Conservation (phyloP, 2,797 vertebrate species). For the Hippoglossus hippoglossus region DNA sequence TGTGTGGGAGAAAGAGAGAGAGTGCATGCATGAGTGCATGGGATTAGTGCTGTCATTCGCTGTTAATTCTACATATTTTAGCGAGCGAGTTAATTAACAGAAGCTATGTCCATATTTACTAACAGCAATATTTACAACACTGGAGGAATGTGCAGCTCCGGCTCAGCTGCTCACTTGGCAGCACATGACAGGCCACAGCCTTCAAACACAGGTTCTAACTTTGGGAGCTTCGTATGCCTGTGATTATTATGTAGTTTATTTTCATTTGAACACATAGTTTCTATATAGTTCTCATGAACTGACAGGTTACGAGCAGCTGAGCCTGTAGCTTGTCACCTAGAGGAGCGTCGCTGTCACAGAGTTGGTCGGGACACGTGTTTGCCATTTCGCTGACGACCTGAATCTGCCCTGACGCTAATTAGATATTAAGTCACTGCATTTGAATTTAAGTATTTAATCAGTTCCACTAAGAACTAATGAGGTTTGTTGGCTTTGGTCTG, state of each 20-base stretch:
- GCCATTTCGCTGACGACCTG: slow-evolving; percentile 17
- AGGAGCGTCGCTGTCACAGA: background rate
- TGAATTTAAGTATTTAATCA: slow-evolving; percentile 25
- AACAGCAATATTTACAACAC: slow-evolving; percentile 25
- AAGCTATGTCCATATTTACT: slow-evolving; percentile 43
- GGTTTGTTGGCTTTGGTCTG: slow-evolving; percentile 16
- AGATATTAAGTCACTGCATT: slow-evolving; percentile 30
- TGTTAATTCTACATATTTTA: slow-evolving; percentile 41
- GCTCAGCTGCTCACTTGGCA: background rate
- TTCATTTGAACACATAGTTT: background rate
- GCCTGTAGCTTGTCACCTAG: background rate
- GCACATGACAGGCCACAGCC: background rate
- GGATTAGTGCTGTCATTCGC: slow-evolving; percentile 34
- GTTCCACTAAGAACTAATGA: slow-evolving; percentile 1
- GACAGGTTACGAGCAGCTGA: background rate
- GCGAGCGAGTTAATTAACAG: slow-evolving; percentile 41
- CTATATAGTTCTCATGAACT: background rate
- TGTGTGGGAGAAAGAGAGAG: background rate
- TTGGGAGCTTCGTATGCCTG: background rate
- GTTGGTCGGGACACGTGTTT: background rate
- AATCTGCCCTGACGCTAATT: slow-evolving; percentile 25
- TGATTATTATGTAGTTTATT: background rate
- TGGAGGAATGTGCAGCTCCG: slow-evolving; percentile 1
- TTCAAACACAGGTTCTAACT: slow-evolving; percentile 3
- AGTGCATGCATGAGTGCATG: background rate